These are phyloP conservation scores for Natrix natrix DNA, from an alignment of 2,797 vertebrate genomes.

Conservation along the genomic window DNA sequence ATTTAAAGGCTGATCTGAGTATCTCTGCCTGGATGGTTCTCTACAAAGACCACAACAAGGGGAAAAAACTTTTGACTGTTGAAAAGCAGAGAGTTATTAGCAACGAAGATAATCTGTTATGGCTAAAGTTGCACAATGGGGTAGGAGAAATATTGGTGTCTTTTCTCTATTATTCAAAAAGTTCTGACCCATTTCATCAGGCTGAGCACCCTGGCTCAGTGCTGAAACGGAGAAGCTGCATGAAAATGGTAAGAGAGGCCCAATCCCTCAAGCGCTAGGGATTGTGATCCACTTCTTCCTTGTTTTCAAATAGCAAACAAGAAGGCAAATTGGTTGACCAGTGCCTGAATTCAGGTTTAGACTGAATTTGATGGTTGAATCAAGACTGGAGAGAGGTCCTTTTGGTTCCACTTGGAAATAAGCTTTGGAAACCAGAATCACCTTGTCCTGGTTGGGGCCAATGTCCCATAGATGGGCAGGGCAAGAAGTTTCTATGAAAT, in stretches of 20 bases:
- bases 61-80: neutral
- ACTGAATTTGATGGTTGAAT: neutral
- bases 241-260: neutral
- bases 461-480: neutral
- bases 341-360: neutral
- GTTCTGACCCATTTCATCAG: neutral
- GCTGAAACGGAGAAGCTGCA: neutral
- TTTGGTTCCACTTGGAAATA: neutral
- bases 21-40: neutral
- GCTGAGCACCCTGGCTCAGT: neutral
- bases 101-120: neutral
- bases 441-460: neutral
- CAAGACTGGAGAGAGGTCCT: neutral
- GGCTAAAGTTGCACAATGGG: neutral
- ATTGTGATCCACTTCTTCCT: neutral
- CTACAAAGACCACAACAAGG: neutral
- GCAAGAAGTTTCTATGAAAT: too few relatives aligned
- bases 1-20: neutral
- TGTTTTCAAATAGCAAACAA: too few relatives aligned
- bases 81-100: neutral
- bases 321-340: neutral
- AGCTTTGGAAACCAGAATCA: neutral
- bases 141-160: neutral
- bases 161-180: neutral
- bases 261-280: neutral